Conservation (phyloP, 2,113 vertebrate genomes). For the Psilopogon haemacephalus region DNA sequence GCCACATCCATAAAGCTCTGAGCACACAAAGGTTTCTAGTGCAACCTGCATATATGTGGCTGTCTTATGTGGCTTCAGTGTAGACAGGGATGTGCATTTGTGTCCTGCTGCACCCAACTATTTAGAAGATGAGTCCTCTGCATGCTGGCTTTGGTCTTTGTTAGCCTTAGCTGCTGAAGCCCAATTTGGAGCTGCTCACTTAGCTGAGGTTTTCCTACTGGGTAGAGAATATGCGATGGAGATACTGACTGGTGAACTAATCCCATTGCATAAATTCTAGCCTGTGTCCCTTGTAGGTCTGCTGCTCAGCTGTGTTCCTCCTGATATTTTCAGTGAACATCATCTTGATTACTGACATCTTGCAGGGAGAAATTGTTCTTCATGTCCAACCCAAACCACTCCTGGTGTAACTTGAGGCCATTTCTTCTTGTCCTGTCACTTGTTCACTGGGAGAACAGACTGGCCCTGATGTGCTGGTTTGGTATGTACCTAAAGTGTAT, state of each 20-base stretch:
- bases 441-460: too few relatives aligned
- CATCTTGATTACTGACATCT: not conserved
- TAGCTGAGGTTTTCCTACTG: not conserved
- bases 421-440: too few relatives aligned
- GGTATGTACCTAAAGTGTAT: not conserved
- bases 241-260: not conserved
- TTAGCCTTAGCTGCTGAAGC: not conserved
- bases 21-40: fast-evolving
- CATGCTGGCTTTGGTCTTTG: not conserved
- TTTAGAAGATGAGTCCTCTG: not conserved
- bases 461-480: fast-evolving
- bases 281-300: not conserved
- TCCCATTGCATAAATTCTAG: too few relatives aligned
- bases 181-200: not conserved
- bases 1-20: not conserved
- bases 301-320: not conserved
- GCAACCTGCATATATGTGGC: fast-evolving
- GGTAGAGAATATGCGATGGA: not conserved
- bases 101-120: not conserved
- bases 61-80: not conserved
- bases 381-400: too few relatives aligned
- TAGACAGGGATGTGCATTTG: not conserved
- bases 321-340: not conserved
- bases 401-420: too few relatives aligned
- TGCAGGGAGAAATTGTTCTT: not conserved